Evolutionary conservation across 2,888 invertebrate species (phyloP).

Genomic region (Parochlus steinenii): DNA sequence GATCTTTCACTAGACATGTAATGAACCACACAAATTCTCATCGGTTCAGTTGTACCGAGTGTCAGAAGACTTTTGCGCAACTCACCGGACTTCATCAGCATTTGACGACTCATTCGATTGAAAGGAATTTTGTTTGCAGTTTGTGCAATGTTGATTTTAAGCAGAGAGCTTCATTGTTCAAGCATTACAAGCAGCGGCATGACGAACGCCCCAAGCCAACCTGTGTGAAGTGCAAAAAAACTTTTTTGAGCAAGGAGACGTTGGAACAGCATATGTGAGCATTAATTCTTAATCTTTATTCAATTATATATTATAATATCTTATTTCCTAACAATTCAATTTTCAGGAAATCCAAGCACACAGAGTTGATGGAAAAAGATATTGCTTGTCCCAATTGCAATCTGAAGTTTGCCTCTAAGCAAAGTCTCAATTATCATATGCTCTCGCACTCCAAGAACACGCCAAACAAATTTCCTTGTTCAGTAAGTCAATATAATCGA

Average conservation of each 20-base stretch:
- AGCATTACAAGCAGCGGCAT: conserved; percentile 7
- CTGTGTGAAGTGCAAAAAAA: conserved; percentile 3
- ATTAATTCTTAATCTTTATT: no score
- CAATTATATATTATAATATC: no score
- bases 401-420: conserved; percentile 4
- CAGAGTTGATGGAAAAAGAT: conserved; percentile 4
- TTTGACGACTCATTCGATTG: conserved; percentile 1
- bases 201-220: not conserved
- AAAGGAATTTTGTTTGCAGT: not conserved
- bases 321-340: no score
- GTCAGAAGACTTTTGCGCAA: conserved; percentile 2
- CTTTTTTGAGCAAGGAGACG: conserved; percentile 3
- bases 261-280: conserved; percentile 4
- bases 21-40: not conserved
- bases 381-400: not conserved
- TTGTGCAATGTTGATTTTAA: conserved; percentile 4
- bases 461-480: no score
- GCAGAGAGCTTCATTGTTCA: conserved; percentile 9
- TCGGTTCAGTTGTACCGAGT: conserved; percentile 4
- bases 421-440: not conserved
- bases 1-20: conserved; percentile 6
- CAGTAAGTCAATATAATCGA: no score
- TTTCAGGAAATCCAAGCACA: conserved; percentile 8
- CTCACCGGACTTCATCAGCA: conserved; percentile 4
- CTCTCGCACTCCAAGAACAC: no score